Evolutionary conservation across 2,113 vertebrate genomes (phyloP).

Genomic region (Scomber colias): DNA sequence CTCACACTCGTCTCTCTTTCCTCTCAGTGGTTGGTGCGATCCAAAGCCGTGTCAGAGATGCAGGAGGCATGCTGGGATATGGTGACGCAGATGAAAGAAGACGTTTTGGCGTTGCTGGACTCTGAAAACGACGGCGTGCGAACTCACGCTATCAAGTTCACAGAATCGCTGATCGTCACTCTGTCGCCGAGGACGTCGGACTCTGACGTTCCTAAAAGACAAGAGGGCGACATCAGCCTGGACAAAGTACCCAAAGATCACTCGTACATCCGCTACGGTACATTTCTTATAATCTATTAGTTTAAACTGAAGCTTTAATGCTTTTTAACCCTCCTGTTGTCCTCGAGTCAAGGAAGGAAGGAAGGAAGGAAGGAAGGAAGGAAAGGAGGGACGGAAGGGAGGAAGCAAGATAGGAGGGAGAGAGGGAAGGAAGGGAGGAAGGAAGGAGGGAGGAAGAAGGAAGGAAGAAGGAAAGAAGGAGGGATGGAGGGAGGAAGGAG

Average conservation of each 20-base stretch:
- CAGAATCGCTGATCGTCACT: constrained; percentile 93
- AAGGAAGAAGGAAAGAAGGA: too few relatives aligned
- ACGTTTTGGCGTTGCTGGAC: constrained; percentile 91
- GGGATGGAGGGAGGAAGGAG: too few relatives aligned
- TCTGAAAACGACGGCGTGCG: constrained; percentile 96
- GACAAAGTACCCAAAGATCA: constrained; percentile 93
- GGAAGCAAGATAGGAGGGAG: too few relatives aligned
- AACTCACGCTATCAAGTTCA: constrained; percentile 96
- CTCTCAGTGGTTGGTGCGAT: constrained; percentile 92
- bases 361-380: too few relatives aligned
- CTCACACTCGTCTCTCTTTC: not conserved
- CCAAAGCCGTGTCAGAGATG: constrained; percentile 87
- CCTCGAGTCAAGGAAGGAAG: too few relatives aligned
- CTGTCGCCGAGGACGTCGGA: constrained; percentile 89
- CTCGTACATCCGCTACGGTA: constrained; percentile 91
- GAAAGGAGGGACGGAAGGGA: too few relatives aligned
- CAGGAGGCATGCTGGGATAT: constrained; percentile 97
- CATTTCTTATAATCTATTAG: not conserved
- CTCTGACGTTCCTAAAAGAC: constrained; percentile 91
- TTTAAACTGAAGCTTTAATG: not conserved
- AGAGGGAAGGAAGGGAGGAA: too few relatives aligned
- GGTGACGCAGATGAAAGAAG: constrained; percentile 91
- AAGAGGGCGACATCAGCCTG: constrained; percentile 93
- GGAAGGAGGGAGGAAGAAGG: too few relatives aligned
- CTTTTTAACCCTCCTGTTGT: too few relatives aligned